phyloP scores from a whole-genome alignment of 2,888 invertebrate species.

The Papilio protenor region DNA sequence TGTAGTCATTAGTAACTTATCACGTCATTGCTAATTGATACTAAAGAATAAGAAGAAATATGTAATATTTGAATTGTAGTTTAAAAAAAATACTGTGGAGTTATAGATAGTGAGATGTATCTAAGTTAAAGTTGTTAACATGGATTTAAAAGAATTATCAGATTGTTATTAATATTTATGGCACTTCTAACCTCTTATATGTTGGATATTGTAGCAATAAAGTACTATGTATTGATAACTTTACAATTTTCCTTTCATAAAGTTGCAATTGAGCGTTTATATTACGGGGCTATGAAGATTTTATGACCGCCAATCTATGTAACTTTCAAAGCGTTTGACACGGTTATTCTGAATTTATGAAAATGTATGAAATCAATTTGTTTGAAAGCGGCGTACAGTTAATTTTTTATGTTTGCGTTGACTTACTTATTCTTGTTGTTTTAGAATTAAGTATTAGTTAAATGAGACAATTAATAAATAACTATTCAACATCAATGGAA shows the following conservation, averaged over 20 bases:
- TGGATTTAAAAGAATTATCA: background rate
- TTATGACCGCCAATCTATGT: slow-evolving; percentile 8
- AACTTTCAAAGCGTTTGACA: slow-evolving; percentile 24
- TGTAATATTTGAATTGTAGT: no score
- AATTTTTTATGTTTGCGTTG: background rate
- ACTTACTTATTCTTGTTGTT: background rate
- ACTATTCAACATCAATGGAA: background rate
- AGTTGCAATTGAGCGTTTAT: slow-evolving; percentile 17
- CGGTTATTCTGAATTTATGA: slow-evolving; percentile 21
- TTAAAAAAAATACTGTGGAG: no score
- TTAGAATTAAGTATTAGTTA: background rate
- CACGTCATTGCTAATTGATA: no score
- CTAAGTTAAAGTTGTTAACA: no score
- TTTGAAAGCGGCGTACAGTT: background rate
- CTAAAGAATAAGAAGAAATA: no score
- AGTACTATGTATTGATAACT: background rate
- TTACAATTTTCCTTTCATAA: slow-evolving; percentile 1
- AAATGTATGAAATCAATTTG: slow-evolving; percentile 10
- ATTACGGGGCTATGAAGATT: slow-evolving; percentile 3
- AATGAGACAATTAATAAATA: background rate
- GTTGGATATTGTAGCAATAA: slow-evolving; percentile 4
- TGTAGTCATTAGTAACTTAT: background rate
- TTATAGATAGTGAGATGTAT: no score
- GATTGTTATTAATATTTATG: background rate
- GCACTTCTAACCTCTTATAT: background rate